phyloP scores from a whole-genome alignment of 2,113 vertebrate genomes.

The Maccullochella peelii region DNA sequence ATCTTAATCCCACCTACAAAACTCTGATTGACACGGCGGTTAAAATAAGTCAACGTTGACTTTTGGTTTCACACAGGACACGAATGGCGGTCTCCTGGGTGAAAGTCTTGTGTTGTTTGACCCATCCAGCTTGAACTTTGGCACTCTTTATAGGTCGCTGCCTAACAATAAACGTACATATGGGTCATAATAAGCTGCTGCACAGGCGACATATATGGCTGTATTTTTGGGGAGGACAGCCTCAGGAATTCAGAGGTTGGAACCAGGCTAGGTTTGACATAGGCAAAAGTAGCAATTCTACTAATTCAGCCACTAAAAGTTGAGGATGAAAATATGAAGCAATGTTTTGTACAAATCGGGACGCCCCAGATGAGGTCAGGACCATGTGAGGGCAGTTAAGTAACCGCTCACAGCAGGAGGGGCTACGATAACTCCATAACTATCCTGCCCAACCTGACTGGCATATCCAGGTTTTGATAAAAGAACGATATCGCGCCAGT shows the following conservation, averaged over 20 bases:
- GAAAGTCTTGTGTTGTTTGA: no score
- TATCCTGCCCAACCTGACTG: background rate
- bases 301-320: background rate
- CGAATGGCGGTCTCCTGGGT: no score
- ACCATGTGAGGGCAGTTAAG: background rate
- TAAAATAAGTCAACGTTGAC: no score
- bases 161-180: no score
- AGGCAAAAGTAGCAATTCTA: no score
- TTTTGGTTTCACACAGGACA: no score
- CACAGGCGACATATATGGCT: no score
- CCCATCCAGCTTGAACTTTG: no score
- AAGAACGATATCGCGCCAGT: background rate
- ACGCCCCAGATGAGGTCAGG: background rate
- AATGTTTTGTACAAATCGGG: background rate
- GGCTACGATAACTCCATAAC: background rate
- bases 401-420: background rate
- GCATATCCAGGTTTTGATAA: conserved; percentile 8
- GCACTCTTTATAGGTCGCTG: no score
- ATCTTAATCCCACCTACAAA: background rate
- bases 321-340: conserved; percentile 5
- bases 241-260: background rate
- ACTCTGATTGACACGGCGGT: background rate
- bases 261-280: background rate
- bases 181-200: no score
- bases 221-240: no score